These are phyloP conservation scores for Artibeus jamaicensis DNA, from an alignment of 2,797 vertebrate species.

Conservation along the genomic window DNA sequence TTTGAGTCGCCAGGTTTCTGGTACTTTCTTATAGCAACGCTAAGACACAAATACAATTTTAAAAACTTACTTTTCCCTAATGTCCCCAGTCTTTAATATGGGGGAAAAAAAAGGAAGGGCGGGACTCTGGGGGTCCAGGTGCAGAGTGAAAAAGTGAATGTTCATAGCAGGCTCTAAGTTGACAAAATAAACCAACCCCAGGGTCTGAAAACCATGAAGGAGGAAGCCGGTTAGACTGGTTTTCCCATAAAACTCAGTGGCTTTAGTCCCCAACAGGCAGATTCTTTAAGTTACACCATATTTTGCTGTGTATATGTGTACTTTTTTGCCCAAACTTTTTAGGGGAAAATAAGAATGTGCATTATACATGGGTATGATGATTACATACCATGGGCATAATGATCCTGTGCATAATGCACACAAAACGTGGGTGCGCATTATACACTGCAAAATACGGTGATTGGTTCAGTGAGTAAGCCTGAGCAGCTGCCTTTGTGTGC, in stretches of 20 bases:
- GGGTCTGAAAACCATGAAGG: not conserved
- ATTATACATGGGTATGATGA: no score
- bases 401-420: no score
- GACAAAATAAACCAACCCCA: slow-evolving; percentile 40
- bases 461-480: not conserved
- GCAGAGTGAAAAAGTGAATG: not conserved
- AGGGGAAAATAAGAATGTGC: no score
- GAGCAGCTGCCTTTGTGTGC: not conserved
- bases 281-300: not conserved
- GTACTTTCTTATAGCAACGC: not conserved
- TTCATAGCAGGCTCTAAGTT: not conserved
- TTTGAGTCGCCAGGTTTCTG: not conserved
- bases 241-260: slow-evolving; percentile 30
- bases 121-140: not conserved
- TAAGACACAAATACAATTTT: not conserved
- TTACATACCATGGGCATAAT: no score
- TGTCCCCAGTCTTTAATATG: not conserved
- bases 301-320: no score
- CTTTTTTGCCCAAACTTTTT: no score
- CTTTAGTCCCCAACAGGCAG: slow-evolving; percentile 15
- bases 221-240: slow-evolving; percentile 56
- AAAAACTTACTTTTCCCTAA: not conserved
- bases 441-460: not conserved
- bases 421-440: no score
- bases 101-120: not conserved